These are phyloP conservation scores for Palaemon carinicauda DNA, from an alignment of 1,140 invertebrate species.

Conservation along the genomic window DNA sequence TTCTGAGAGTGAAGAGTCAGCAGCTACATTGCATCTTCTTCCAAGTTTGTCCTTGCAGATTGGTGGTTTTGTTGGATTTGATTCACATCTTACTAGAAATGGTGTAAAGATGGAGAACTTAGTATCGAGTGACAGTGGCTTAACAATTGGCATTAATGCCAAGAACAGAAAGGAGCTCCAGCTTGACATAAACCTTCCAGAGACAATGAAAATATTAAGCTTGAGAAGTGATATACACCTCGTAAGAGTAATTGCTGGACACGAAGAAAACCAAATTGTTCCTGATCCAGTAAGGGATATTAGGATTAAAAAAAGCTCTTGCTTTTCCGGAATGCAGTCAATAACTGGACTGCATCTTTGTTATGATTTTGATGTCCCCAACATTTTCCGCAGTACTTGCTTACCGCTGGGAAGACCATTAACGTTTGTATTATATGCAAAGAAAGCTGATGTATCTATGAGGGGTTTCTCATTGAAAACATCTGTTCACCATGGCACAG, in stretches of 20 bases:
- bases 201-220: constrained; percentile 20
- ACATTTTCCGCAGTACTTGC: constrained; percentile 18
- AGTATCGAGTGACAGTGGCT: constrained; percentile 13
- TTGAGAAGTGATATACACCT: constrained; percentile 19
- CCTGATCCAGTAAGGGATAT: constrained; percentile 26
- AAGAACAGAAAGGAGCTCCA: not conserved
- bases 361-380: constrained; percentile 28
- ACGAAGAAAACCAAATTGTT: constrained; percentile 5
- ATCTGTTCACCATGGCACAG: no score
- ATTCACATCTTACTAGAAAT: not conserved
- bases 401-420: constrained; percentile 16
- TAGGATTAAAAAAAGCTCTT: not conserved
- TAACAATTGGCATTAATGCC: not conserved
- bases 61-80: not conserved
- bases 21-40: not conserved
- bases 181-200: not conserved
- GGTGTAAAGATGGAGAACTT: not conserved
- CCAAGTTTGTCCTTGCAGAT: not conserved
- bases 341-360: constrained; percentile 13
- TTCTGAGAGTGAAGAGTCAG: not conserved
- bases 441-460: not conserved
- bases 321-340: not conserved
- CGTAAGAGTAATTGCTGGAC: not conserved
- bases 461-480: not conserved
- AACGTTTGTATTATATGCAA: not conserved